Conservation (phyloP, 2,113 vertebrate genomes). For the Dicaeum eximium region DNA sequence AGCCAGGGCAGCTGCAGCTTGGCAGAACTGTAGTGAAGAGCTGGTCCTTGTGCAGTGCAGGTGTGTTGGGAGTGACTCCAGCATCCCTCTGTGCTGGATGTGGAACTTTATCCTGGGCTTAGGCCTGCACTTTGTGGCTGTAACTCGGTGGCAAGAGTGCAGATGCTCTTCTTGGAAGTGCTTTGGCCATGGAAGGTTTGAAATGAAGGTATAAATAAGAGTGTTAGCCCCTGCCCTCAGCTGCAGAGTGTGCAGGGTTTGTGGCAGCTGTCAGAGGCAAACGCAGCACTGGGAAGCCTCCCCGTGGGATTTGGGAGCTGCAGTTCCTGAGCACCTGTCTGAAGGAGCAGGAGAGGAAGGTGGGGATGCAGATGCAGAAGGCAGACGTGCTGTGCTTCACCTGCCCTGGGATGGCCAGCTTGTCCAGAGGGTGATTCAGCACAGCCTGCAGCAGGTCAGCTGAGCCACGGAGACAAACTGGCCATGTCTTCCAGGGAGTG, state of each 20-base stretch:
- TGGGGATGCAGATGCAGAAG: background rate
- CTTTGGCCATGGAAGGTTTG: background rate
- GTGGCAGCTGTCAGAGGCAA: background rate
- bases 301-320: background rate
- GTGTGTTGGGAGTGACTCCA: background rate
- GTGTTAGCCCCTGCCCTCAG: accelerated
- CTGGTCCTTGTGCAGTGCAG: background rate
- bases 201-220: background rate
- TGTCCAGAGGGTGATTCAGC: background rate
- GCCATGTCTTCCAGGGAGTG: accelerated
- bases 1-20: background rate
- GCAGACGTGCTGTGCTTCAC: accelerated
- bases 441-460: background rate
- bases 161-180: background rate
- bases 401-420: background rate
- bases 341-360: accelerated
- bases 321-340: accelerated
- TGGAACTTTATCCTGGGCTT: accelerated
- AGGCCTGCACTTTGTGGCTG: accelerated
- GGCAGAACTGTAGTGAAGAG: background rate
- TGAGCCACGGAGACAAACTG: background rate
- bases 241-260: background rate
- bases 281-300: background rate
- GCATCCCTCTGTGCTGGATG: background rate
- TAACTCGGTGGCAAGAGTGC: background rate